Conservation (phyloP, 2,888 invertebrate genomes). For the Prosapia bicincta region DNA sequence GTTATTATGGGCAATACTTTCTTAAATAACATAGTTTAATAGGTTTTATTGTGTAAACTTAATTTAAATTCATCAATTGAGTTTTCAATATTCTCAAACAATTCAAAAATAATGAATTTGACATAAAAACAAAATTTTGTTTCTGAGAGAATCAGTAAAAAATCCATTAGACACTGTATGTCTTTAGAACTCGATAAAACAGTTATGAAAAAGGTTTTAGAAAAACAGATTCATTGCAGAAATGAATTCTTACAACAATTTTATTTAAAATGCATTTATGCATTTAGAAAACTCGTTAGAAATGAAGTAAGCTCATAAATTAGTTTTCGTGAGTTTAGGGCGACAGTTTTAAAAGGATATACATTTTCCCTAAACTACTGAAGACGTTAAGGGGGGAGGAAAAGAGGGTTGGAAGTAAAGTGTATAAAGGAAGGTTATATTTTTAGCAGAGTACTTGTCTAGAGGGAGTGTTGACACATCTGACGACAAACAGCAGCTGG, state of each 20-base stretch:
- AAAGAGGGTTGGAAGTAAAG: background rate
- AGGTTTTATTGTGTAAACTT: too few species aligned
- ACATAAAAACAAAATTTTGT: too few species aligned
- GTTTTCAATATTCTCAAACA: too few species aligned
- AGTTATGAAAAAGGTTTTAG: too few species aligned
- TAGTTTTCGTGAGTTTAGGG: background rate
- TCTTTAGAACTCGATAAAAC: too few species aligned
- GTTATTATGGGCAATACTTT: too few species aligned
- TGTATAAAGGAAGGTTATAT: background rate
- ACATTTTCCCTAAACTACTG: constrained; percentile 2
- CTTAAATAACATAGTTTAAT: too few species aligned
- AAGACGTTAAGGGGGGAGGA: background rate
- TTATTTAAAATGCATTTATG: background rate
- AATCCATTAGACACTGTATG: too few species aligned
- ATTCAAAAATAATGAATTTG: too few species aligned
- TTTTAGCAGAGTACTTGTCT: constrained; percentile 2
- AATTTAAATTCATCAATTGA: too few species aligned
- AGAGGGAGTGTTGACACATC: background rate
- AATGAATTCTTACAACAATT: background rate
- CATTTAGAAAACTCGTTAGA: background rate
- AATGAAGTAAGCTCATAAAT: background rate
- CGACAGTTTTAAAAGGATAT: background rate
- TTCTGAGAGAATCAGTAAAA: too few species aligned
- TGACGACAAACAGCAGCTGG: background rate
- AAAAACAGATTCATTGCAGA: background rate